Evolutionary conservation across 2,113 vertebrate genomes (phyloP), one percentile per base, ranked within the genome.

Genomic region (Sebastes fasciatus): DNA sequence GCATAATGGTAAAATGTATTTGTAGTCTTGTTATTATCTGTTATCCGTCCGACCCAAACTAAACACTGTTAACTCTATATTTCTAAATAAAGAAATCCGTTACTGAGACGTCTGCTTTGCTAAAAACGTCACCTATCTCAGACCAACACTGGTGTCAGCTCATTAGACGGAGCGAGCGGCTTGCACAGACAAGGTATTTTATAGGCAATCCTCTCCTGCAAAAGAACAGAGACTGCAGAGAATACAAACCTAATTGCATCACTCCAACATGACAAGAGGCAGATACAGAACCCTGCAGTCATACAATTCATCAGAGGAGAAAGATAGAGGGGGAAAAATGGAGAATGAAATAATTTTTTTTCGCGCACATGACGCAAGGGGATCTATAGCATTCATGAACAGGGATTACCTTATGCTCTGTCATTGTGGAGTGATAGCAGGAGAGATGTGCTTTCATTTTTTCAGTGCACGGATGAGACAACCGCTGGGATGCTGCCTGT

Each of bases 241-340:
- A 83, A 90, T 74, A 87, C 55, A 91, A 92, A 81, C 79, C 85
- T 88, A 92, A 94, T 91, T 94, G 91, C 87, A 92, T 92, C 91
- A 91, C 86, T 91, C 84, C 67, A 87, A 90, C 75, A 88, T 84
- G 83, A 86, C 89, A 92, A 86, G 82, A 90, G 60, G 77, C 86
- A 82, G 69, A 88, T 81, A 81, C 23, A 84, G 72, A 81, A 80
- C 83, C 88, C 87, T 80, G 89, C 70, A 92, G 93, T 70, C 86
- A 88, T 79, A 85, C 86, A 80, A 89, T 84, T 92, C 80, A 88
- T 88, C 72, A 82, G 79, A 84, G 84, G 52, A 66, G 67, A 78
- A 77, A 79, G 48, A 58, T 60, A 83, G 80, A 79, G 51, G 80
- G 54, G 78, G 55, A 72, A 88, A 51, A 74, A 81, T 16, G 58